Evolutionary conservation across 2,797 vertebrate species (phyloP), one percentile per base, ranked within the genome.

Genomic region (Clarias fuscus): DNA sequence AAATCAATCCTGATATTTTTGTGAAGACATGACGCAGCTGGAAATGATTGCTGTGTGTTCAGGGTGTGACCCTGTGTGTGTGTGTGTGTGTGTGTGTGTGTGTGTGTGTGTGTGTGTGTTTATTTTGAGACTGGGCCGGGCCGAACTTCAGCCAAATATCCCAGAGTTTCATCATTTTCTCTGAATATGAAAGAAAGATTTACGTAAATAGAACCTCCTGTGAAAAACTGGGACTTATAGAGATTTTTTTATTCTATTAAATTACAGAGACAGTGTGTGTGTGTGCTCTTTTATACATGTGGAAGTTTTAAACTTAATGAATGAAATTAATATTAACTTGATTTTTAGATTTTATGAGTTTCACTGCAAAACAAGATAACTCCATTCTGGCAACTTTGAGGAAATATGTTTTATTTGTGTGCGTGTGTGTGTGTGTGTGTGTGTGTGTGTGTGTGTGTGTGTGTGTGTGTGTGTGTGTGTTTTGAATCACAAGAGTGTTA

Each of bases 151-250:
- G 84, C 53, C 77, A 64, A 62, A 81, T 81, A 10, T 30, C 59
- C 76, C 84, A 73, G 58, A 40, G 33, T 73, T 86, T 70, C 77
- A 86, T 81, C 77, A 73, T 86, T 86, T 73, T 81, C 58, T 85
- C 37, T 81, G 77, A 61, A 81, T 62, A 81, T 81, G n/a, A 8
- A 61, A 85, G n/a, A 18, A 37, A 81, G 73, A 72, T 64, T 30
- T 64, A 59, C 8, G 37, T 30, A 58, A 10, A 59, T 1, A 53
- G 15, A 53, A 75, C 17, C 22, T 77, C n/a, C 6, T 43, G 18
- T 10, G 10, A 43, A 43, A 13, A 18, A 22, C 37, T 22, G 17
- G 18, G 6, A 72, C 24, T 22, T 24, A 13, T 8, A 43, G 33
- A 72, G 22, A 72, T 72, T 72, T 13, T 13, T 72, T 72, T 30